These are phyloP conservation scores for Pyrocephalus nanus DNA, from an alignment of 2,797 vertebrate genomes.

Conservation along the genomic window DNA sequence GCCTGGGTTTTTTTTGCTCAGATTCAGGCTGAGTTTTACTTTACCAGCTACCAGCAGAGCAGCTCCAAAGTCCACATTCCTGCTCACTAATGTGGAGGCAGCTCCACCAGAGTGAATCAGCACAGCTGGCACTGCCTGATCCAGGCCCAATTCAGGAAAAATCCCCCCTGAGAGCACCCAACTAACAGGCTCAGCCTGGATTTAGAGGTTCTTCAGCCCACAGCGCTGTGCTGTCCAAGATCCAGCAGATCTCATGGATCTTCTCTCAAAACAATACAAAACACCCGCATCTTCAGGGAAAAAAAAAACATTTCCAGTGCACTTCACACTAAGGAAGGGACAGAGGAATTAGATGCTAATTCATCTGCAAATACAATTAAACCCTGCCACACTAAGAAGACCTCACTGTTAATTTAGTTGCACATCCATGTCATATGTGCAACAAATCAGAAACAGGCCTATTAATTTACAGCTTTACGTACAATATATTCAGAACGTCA, in stretches of 20 bases:
- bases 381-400: constrained; percentile 27
- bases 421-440: background rate
- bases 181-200: background rate
- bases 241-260: background rate
- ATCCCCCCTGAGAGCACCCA: background rate
- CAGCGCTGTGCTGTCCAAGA: background rate
- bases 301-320: background rate
- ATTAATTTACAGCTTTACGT: constrained; percentile 43
- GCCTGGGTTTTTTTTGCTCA: background rate
- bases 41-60: background rate
- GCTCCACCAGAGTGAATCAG: background rate
- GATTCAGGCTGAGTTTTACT: background rate
- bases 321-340: background rate
- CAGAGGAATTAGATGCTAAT: constrained; percentile 34
- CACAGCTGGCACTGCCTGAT: background rate
- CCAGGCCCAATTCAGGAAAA: fast-evolving
- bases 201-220: background rate
- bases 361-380: constrained; percentile 68
- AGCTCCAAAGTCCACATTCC: background rate
- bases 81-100: background rate
- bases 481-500: constrained; percentile 16
- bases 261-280: background rate
- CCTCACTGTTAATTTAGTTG: constrained; percentile 55
- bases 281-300: background rate
- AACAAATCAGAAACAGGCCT: constrained; percentile 46